These are phyloP conservation scores for Gonioctena quinquepunctata DNA, from an alignment of 1,140 invertebrate genomes.

Conservation along the genomic window DNA sequence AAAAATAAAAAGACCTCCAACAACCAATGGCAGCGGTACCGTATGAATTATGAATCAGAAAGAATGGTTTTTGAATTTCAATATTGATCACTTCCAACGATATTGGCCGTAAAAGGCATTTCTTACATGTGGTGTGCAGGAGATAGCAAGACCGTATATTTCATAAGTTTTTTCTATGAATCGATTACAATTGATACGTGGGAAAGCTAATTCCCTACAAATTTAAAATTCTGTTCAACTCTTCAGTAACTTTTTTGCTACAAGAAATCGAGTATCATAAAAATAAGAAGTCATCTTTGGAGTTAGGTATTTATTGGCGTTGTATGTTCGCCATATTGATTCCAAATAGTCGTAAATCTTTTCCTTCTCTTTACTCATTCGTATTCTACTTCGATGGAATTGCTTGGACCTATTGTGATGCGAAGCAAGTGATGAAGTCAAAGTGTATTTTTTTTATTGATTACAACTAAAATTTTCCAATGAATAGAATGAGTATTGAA, in stretches of 20 bases:
- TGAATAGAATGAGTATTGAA: too few relatives aligned
- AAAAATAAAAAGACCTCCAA: slow-evolving; percentile 16
- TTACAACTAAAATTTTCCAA: too few relatives aligned
- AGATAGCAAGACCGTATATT: slow-evolving; percentile 22
- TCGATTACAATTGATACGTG: slow-evolving; percentile 35
- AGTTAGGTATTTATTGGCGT: slow-evolving; percentile 27
- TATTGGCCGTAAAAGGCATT: slow-evolving; percentile 21
- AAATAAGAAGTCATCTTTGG: slow-evolving; percentile 29
- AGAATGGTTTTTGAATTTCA: slow-evolving; percentile 22
- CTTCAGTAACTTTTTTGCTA: slow-evolving; percentile 22
- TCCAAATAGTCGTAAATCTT: slow-evolving; percentile 20
- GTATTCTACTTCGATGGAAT: too few relatives aligned
- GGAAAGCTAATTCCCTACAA: slow-evolving; percentile 35
- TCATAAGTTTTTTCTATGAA: slow-evolving; percentile 34
- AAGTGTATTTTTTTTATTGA: too few relatives aligned
- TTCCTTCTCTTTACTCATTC: too few relatives aligned
- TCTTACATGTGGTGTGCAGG: slow-evolving; percentile 18
- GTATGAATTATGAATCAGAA: slow-evolving; percentile 35
- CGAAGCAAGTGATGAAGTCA: too few relatives aligned
- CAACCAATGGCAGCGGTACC: slow-evolving; percentile 16
- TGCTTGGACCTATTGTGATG: too few relatives aligned
- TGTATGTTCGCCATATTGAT: slow-evolving; percentile 30
- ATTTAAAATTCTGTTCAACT: slow-evolving; percentile 36
- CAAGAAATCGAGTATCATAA: slow-evolving; percentile 20
- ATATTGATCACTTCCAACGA: slow-evolving; percentile 19